phyloP scores from a whole-genome alignment of 2,888 invertebrate species.

The Meliscaeva auricollis region DNA sequence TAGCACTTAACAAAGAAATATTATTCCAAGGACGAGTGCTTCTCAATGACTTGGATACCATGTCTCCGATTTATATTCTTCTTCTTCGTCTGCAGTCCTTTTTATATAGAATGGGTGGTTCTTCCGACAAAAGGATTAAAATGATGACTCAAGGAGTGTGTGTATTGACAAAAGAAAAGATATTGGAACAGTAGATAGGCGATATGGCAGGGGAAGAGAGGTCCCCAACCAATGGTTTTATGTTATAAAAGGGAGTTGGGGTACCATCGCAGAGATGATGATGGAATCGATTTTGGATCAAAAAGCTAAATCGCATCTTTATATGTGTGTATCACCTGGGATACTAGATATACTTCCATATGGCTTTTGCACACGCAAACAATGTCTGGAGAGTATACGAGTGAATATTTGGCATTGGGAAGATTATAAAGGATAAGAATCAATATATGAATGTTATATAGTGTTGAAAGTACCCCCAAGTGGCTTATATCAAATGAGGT shows the following conservation, averaged over 20 bases:
- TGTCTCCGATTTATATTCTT: slow-evolving; percentile 15
- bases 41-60: slow-evolving; percentile 39
- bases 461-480: slow-evolving; percentile 14
- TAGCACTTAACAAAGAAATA: slow-evolving; percentile 71
- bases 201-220: too few species aligned
- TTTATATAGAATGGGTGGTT: slow-evolving; percentile 29
- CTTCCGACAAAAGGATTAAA: slow-evolving; percentile 64
- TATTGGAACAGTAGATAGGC: slow-evolving; percentile 13
- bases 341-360: neutral
- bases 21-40: slow-evolving; percentile 58
- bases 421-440: slow-evolving; percentile 71
- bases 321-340: slow-evolving; percentile 54
- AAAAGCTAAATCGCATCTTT: slow-evolving; percentile 64
- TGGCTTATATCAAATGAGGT: slow-evolving; percentile 41
- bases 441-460: slow-evolving; percentile 18
- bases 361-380: neutral
- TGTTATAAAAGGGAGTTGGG: neutral
- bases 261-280: slow-evolving; percentile 52
- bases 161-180: slow-evolving; percentile 51
- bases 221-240: neutral
- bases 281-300: slow-evolving; percentile 73
- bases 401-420: slow-evolving; percentile 37
- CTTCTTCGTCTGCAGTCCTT: slow-evolving; percentile 3
- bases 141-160: slow-evolving; percentile 54
- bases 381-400: neutral